A percentile compares a stretch with the other conserved stretches of the same genome.
These are phyloP conservation scores for Epistrophe eligans DNA, from an alignment of 2,888 invertebrate genomes.

Conservation along the genomic window DNA sequence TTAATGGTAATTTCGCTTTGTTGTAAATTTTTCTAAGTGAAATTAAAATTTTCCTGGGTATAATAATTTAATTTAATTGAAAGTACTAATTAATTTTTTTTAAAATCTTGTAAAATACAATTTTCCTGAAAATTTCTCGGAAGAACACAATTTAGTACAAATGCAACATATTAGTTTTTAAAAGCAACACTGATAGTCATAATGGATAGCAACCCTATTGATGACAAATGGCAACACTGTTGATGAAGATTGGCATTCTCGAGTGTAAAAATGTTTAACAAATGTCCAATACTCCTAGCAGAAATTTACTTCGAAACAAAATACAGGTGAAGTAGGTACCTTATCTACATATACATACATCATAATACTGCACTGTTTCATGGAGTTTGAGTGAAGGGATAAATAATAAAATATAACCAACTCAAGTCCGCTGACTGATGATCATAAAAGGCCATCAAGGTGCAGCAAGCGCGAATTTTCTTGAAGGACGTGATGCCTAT, in stretches of 20 bases:
- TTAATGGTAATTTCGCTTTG: too few relatives aligned
- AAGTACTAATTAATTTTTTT: neutral
- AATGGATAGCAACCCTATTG: too few relatives aligned
- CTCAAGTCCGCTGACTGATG: conserved; percentile 27
- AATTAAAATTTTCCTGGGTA: too few relatives aligned
- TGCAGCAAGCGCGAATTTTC: conserved; percentile 68
- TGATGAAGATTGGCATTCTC: conserved; percentile 51
- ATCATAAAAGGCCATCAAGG: conserved; percentile 69
- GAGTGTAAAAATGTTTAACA: conserved; percentile 24
- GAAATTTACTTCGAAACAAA: neutral
- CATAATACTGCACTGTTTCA: conserved; percentile 25
- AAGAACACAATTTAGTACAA: neutral
- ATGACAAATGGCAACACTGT: neutral
- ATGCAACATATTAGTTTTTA: too few relatives aligned
- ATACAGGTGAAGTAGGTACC: neutral
- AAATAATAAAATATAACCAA: neutral
- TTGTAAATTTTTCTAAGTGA: too few relatives aligned
- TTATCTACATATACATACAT: too few relatives aligned
- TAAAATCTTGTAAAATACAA: neutral
- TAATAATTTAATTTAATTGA: too few relatives aligned
- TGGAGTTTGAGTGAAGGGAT: conserved; percentile 52
- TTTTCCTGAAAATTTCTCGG: neutral
- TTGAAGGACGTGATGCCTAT: conserved; percentile 70
- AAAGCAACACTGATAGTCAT: too few relatives aligned
- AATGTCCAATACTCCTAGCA: conserved; percentile 33